Base-by-base conservation (phyloP, 2,888 invertebrate species). In the Trichopria drosophilae region DNA sequence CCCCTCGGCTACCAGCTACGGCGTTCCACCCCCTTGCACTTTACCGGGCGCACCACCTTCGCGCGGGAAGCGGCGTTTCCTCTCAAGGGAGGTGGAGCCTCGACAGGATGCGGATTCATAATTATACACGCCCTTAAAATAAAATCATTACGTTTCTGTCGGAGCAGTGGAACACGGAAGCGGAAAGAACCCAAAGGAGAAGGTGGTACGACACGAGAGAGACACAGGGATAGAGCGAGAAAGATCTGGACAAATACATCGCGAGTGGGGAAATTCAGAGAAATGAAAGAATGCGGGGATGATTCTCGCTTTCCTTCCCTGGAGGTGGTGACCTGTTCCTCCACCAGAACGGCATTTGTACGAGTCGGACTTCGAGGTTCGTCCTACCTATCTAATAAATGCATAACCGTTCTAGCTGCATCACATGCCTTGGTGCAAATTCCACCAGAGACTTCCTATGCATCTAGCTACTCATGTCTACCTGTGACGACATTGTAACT, bases 101-200 rank as follows among this genome's bases (percentile, higher is more conserved):
- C 70, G 66, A 63, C 69, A 10, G 70, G 72, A 72, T 71, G 71
- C 71, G 72, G 71, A 75, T 75, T 74, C 72, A 73, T 75, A 75
- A 75, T 75, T 75, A 75, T 75, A 75, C 75, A 74, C 74, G 75
- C 75, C 75, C 75, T 74, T 75, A 73, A 73, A 75, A 73, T 73
- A 73, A 74, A 75, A 75, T 75, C 75, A 75, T 74, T 72, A 70
- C 73, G 69, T 68, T 62, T 64, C 64, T 64, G 67, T 66, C 61
- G 67, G 68, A 60, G 59, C 59, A 56, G 62, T 58, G 43, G 48
- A 35, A 29, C 26, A 31, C 20, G 34, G 53, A 54, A 51, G 61
- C 53, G 53, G 55, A 49, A 59, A 58, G 56, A 50, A 43, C 52
- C 53, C n/a, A n/a, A 29, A 45, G 39, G 48, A 41, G 44, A 23